Evolutionary conservation across 2,888 invertebrate species (phyloP).

Genomic region (Chrysomela aeneicollis): DNA sequence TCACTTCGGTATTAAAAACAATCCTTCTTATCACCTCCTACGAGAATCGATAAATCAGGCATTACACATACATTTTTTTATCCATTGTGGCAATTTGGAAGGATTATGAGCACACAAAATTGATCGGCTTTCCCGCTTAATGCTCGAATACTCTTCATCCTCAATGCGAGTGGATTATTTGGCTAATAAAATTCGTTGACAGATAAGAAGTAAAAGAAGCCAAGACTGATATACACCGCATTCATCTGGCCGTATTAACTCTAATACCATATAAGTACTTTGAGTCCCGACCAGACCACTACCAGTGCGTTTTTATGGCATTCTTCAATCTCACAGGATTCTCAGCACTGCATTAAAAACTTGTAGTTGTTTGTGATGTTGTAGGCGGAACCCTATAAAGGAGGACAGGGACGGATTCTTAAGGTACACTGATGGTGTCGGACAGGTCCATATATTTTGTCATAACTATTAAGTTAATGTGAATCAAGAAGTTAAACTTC

Average conservation of each 20-base stretch:
- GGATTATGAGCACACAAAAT: background rate
- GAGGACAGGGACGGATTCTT: constrained; percentile 47
- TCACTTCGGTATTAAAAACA: too few relatives aligned
- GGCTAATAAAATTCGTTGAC: constrained; percentile 28
- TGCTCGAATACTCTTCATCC: constrained; percentile 18
- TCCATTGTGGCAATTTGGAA: background rate
- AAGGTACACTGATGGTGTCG: too few relatives aligned
- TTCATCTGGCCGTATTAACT: constrained; percentile 47
- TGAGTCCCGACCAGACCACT: constrained; percentile 42
- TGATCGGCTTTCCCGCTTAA: constrained; percentile 1
- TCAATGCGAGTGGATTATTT: constrained; percentile 34
- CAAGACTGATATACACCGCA: constrained; percentile 31
- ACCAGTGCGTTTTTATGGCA: constrained; percentile 43
- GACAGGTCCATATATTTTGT: too few relatives aligned
- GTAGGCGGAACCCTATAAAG: constrained; percentile 51
- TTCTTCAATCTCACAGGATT: constrained; percentile 45
- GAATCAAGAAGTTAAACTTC: too few relatives aligned
- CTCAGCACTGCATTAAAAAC: constrained; percentile 45
- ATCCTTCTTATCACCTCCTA: too few relatives aligned
- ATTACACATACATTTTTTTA: background rate
- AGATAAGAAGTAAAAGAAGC: constrained; percentile 25
- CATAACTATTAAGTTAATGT: too few relatives aligned
- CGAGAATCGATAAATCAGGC: too few relatives aligned
- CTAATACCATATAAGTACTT: constrained; percentile 49
- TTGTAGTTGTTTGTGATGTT: constrained; percentile 44